Evolutionary conservation across 2,888 invertebrate species (phyloP).

Genomic region (Didymodactylos carnosus): DNA sequence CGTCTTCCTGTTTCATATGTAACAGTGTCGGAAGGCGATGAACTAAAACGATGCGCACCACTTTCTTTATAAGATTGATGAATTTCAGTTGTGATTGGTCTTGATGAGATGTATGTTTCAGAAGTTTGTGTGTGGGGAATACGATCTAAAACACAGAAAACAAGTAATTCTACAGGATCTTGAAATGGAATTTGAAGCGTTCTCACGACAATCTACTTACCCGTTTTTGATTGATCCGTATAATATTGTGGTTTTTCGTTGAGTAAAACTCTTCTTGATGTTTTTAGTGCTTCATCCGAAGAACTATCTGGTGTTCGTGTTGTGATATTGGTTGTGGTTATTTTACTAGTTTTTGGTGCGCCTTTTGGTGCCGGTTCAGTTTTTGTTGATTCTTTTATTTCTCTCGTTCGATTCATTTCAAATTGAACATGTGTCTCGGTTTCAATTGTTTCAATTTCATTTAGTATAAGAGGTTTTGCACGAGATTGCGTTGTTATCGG

Average conservation of each 20-base stretch:
- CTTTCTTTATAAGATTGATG: no score
- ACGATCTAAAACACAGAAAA: no score
- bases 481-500: not conserved
- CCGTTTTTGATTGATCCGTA: not conserved
- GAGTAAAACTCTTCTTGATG: not conserved
- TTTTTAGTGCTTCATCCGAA: not conserved
- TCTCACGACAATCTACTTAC: no score
- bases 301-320: not conserved
- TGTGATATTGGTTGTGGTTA: not conserved
- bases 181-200: no score
- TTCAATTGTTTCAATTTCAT: not conserved
- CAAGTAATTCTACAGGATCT: no score
- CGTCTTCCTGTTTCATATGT: no score
- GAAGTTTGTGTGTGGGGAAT: no score
- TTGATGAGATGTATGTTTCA: no score
- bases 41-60: no score
- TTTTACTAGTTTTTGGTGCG: not conserved
- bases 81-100: no score
- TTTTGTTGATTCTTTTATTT: not conserved
- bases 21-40: no score
- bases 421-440: not conserved
- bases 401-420: not conserved
- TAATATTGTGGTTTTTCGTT: not conserved
- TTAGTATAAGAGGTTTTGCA: not conserved
- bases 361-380: not conserved